Percentiles rank a stretch among this genome's conserved stretches.
Evolutionary conservation across 2,888 invertebrate genomes (phyloP).

Genomic region (Agriopis marginaria): DNA sequence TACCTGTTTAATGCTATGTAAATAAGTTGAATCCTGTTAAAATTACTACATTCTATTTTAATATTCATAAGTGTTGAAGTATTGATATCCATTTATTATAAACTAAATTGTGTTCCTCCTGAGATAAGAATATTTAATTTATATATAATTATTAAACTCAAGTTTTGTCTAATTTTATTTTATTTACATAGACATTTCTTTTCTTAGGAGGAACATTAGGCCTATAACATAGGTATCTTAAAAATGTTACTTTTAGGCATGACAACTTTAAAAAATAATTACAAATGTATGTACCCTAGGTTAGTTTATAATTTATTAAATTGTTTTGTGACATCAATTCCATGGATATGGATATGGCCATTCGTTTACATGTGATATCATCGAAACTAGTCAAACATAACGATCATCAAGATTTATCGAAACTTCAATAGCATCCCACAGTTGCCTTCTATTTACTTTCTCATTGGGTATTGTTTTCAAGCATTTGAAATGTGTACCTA

Average conservation of each 20-base stretch:
- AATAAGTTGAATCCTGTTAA: conserved; percentile 85
- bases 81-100: conserved; percentile 79
- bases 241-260: conserved; percentile 63
- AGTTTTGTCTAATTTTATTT: conserved; percentile 7
- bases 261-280: conserved; percentile 44
- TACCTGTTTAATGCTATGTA: conserved; percentile 62
- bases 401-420: conserved; percentile 37
- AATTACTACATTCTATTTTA: conserved; percentile 86
- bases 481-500: conserved; percentile 49
- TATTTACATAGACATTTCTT: conserved; percentile 51
- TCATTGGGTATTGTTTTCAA: conserved; percentile 44
- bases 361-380: conserved; percentile 56
- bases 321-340: conserved; percentile 43
- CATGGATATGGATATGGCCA: conserved; percentile 48
- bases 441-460: conserved; percentile 8
- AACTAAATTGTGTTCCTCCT: conserved; percentile 68
- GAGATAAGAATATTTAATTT: conserved; percentile 54
- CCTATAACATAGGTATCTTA: conserved; percentile 68
- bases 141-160: conserved; percentile 25
- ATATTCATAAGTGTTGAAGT: conserved; percentile 83
- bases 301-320: conserved; percentile 32
- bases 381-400: conserved; percentile 69
- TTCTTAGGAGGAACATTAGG: conserved; percentile 69
- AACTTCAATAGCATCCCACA: conserved; percentile 9
- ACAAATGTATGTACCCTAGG: conserved; percentile 30